Conservation (phyloP, 1,140 invertebrate species). For the Coboldia fuscipes region DNA sequence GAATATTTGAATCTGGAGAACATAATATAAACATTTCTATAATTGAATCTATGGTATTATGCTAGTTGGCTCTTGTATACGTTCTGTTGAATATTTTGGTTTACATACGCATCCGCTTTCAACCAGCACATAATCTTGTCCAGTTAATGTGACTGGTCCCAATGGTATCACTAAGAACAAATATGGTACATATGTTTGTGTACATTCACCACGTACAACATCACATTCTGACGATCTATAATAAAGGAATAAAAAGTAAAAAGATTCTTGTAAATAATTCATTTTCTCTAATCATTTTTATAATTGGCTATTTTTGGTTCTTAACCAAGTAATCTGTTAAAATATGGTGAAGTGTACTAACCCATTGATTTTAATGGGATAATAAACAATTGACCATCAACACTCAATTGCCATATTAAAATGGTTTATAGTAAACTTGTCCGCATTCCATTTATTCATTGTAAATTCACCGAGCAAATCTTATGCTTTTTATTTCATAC, state of each 20-base stretch:
- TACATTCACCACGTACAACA: constrained; percentile 67
- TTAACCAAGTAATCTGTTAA: no score
- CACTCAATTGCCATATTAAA: no score
- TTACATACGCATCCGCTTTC: constrained; percentile 81
- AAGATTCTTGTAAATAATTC: not conserved
- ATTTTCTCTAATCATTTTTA: constrained; percentile 3
- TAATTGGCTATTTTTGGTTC: no score
- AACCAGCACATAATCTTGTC: constrained; percentile 78
- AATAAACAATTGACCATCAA: not conserved
- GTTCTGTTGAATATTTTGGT: constrained; percentile 45
- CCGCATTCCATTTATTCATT: no score
- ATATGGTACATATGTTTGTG: constrained; percentile 80
- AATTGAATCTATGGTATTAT: constrained; percentile 21
- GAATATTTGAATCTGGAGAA: no score
- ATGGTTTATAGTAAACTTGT: no score
- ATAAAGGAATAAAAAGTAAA: constrained; percentile 6
- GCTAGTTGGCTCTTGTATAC: constrained; percentile 24
- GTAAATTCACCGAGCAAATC: no score
- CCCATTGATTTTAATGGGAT: not conserved
- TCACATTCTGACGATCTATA: constrained; percentile 71
- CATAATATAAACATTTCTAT: no score
- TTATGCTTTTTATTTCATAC: no score
- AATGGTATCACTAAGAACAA: constrained; percentile 75
- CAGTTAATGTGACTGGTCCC: constrained; percentile 73
- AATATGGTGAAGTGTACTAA: no score